Conservation (phyloP, 2,113 vertebrate species). For the Myiozetetes cayanensis region DNA sequence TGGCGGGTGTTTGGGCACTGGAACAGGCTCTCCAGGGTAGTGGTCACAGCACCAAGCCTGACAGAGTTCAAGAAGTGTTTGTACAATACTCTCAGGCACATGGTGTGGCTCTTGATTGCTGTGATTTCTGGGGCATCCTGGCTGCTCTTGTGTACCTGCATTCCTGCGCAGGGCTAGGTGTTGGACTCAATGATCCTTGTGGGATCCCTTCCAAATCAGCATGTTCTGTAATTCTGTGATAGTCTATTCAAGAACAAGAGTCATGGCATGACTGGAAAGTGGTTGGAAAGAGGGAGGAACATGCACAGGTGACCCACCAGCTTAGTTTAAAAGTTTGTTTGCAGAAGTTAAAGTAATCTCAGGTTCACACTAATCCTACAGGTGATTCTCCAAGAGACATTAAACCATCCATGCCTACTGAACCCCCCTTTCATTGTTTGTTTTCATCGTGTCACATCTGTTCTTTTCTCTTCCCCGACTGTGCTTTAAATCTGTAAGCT, state of each 20-base stretch:
- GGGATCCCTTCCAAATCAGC: neutral
- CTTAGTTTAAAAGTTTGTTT: neutral
- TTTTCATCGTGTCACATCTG: neutral
- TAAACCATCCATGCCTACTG: neutral
- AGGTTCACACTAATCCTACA: neutral
- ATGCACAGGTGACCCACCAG: fast-evolving
- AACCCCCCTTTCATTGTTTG: neutral
- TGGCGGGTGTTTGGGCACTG: neutral
- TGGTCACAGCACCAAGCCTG: neutral
- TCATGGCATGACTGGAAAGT: neutral
- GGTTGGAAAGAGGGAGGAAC: neutral
- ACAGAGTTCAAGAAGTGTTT: neutral
- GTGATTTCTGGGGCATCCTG: too few relatives aligned
- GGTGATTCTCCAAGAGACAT: neutral
- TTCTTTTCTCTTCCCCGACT: neutral
- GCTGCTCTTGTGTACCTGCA: too few relatives aligned
- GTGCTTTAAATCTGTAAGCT: neutral
- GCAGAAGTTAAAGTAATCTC: neutral
- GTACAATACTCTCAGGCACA: neutral
- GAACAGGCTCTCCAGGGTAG: neutral
- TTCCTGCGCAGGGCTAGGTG: neutral
- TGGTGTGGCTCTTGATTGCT: neutral
- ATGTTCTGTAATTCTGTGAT: neutral
- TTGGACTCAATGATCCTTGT: neutral
- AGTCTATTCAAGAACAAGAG: neutral